These are phyloP conservation scores for Microchrysa polita DNA, from an alignment of 2,888 invertebrate species.

Conservation along the genomic window DNA sequence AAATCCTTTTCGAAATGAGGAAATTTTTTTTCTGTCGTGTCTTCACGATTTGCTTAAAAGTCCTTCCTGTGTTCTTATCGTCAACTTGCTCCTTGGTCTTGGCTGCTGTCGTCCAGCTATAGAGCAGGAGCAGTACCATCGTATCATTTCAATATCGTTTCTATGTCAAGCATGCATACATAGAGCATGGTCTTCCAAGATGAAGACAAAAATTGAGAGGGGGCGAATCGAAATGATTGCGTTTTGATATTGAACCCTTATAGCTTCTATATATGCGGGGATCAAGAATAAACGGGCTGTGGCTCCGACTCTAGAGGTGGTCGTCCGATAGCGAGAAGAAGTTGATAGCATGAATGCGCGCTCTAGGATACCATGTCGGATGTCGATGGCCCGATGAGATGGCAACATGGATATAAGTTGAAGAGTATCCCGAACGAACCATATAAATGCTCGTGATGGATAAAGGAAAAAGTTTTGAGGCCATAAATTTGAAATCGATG, in stretches of 20 bases:
- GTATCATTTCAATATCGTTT: slow-evolving; percentile 36
- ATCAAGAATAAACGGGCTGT: slow-evolving; percentile 17
- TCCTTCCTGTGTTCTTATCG: slow-evolving; percentile 41
- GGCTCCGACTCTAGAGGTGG: too few relatives aligned
- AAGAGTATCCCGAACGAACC: neutral
- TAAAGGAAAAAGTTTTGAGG: slow-evolving; percentile 30
- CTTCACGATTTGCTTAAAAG: slow-evolving; percentile 21
- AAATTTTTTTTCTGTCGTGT: slow-evolving; percentile 30
- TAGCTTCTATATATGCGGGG: slow-evolving; percentile 6
- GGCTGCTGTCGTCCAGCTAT: neutral
- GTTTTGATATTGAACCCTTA: slow-evolving; percentile 37
- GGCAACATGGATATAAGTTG: neutral
- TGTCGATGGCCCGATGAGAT: neutral
- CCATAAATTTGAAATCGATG: slow-evolving; percentile 45
- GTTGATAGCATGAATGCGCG: neutral
- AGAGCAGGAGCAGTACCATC: too few relatives aligned
- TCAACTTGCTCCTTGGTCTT: too few relatives aligned
- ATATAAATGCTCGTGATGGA: slow-evolving; percentile 1
- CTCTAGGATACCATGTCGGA: neutral
- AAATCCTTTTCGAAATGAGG: slow-evolving; percentile 40
- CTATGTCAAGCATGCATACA: neutral
- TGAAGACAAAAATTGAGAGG: neutral
- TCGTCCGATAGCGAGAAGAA: slow-evolving; percentile 11
- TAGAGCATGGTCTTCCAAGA: slow-evolving; percentile 21
- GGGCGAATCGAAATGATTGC: slow-evolving; percentile 39